These are phyloP conservation scores for Porites evermanni DNA, from an alignment of 92 coral and sea anemone species.

Conservation along the genomic window DNA sequence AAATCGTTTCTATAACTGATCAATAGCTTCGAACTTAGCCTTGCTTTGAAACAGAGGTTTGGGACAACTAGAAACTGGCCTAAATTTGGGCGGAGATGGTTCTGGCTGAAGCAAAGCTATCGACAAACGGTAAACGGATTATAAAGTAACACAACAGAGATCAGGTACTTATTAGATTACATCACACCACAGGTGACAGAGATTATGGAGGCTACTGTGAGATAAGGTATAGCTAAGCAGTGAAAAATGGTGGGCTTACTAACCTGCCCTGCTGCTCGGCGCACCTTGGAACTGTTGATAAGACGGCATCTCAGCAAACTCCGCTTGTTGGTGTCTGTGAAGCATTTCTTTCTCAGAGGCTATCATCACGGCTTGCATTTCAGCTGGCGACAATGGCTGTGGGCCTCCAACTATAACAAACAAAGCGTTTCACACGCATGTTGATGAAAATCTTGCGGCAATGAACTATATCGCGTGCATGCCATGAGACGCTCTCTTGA, in stretches of 20 bases:
- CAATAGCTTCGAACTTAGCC: too few relatives aligned
- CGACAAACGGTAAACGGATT: too few relatives aligned
- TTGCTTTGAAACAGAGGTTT: too few relatives aligned
- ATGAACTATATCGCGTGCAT: too few relatives aligned
- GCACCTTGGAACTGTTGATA: constrained; percentile 68
- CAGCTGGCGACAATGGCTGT: constrained; percentile 89
- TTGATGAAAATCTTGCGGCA: background rate
- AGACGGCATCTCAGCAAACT: constrained; percentile 26
- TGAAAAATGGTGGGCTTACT: background rate
- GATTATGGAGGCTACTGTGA: background rate
- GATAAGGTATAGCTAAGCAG: background rate
- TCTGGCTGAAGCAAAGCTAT: too few relatives aligned
- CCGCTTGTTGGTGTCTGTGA: constrained; percentile 59
- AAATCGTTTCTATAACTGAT: too few relatives aligned
- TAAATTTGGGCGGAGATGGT: too few relatives aligned
- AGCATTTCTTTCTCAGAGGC: constrained; percentile 85
- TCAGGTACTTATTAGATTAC: too few relatives aligned
- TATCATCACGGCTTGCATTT: constrained; percentile 95
- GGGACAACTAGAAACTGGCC: too few relatives aligned
- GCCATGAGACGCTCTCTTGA: too few relatives aligned
- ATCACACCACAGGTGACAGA: too few relatives aligned
- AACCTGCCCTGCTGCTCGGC: constrained; percentile 80
- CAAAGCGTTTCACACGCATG: background rate
- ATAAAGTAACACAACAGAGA: too few relatives aligned
- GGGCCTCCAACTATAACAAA: constrained; percentile 41